A percentile compares a stretch with the other conserved stretches of the same genome.
Evolutionary conservation across 2,113 vertebrate genomes (phyloP).

Genomic region (Pandion haliaetus): DNA sequence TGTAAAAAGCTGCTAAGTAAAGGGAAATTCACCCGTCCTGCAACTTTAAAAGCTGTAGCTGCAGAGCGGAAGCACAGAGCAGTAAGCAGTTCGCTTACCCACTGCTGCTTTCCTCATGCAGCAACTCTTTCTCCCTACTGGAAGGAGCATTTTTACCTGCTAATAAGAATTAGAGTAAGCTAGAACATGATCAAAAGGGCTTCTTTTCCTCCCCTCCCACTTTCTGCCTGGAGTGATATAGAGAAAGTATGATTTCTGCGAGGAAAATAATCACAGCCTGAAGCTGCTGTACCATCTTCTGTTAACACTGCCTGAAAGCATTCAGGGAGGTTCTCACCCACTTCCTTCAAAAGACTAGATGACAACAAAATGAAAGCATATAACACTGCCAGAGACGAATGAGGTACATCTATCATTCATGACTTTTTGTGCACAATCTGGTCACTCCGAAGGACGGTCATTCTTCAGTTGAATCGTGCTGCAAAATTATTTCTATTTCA

Average conservation of each 20-base stretch:
- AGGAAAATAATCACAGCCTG: neutral
- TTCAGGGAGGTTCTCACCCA: neutral
- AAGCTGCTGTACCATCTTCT: neutral
- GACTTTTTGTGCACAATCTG: neutral
- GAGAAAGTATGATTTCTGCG: neutral
- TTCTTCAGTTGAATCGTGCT: neutral
- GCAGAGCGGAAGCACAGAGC: neutral
- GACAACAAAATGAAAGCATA: neutral
- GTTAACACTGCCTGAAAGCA: neutral
- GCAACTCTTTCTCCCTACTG: neutral
- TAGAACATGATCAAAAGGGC: neutral
- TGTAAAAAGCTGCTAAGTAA: neutral
- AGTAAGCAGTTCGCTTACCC: neutral
- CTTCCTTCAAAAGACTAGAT: neutral
- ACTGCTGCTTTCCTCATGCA: neutral
- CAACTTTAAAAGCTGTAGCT: neutral
- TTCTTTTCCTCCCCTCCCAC: neutral
- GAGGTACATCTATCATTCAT: neutral
- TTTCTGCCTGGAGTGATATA: neutral
- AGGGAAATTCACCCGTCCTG: neutral
- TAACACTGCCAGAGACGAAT: neutral
- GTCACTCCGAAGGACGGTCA: accelerated
- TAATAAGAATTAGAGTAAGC: neutral
- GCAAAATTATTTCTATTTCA: neutral
- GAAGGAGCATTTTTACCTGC: neutral